Evolutionary conservation across 2,797 vertebrate genomes (phyloP).

Genomic region (Sitta carolinensis): DNA sequence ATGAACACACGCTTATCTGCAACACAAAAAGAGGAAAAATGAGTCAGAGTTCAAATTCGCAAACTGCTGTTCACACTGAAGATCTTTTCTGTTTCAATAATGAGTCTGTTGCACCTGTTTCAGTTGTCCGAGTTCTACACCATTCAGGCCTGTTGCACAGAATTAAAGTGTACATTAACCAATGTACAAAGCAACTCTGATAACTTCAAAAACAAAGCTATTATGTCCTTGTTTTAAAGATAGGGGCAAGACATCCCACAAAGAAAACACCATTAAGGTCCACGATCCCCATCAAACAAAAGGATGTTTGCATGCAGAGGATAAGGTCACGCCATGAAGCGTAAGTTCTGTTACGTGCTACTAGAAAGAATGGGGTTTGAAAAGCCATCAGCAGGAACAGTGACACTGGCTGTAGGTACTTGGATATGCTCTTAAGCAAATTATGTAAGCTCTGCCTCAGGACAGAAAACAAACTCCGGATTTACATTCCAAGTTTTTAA

Average conservation of each 20-base stretch:
- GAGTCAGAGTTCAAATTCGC: background rate
- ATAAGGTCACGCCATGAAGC: background rate
- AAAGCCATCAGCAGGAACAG: background rate
- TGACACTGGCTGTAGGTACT: background rate
- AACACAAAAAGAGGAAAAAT: background rate
- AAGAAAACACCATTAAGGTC: background rate
- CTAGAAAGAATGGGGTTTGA: background rate
- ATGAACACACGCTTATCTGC: constrained; percentile 93
- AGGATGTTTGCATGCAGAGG: background rate
- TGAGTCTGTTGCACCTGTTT: background rate
- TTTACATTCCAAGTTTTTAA: background rate
- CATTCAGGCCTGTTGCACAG: background rate
- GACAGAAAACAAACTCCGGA: background rate
- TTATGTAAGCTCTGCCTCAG: background rate
- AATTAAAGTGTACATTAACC: background rate
- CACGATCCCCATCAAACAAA: fast-evolving
- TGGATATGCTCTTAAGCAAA: background rate
- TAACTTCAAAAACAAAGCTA: background rate
- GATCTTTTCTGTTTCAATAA: background rate
- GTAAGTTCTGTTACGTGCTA: background rate
- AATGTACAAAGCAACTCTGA: background rate
- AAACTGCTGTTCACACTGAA: background rate
- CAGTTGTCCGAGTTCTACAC: background rate
- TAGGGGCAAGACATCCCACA: background rate
- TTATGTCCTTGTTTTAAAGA: background rate